These are phyloP conservation scores for Noctilio leporinus DNA, from an alignment of 2,113 vertebrate species.

Conservation along the genomic window DNA sequence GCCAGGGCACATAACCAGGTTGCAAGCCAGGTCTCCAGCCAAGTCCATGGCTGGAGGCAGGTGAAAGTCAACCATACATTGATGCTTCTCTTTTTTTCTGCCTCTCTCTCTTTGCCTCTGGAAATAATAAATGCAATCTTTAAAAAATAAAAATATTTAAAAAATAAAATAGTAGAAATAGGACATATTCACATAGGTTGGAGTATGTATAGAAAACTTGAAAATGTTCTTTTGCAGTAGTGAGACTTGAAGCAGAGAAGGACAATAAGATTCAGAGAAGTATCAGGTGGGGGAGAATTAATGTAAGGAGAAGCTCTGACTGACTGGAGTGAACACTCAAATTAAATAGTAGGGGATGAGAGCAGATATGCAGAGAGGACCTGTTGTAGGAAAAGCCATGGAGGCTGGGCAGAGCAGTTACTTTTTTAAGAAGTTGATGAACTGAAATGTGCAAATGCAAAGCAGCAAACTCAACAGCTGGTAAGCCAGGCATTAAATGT, in stretches of 20 bases:
- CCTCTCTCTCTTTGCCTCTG: too few species aligned
- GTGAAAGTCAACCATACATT: too few species aligned
- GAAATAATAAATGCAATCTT: too few species aligned
- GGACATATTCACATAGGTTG: not conserved
- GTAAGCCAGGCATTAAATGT: not conserved
- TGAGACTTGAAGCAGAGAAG: not conserved
- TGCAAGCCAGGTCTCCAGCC: too few species aligned
- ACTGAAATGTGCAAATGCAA: not conserved
- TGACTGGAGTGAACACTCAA: too few species aligned
- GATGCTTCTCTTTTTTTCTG: too few species aligned
- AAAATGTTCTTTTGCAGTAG: not conserved
- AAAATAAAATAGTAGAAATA: not conserved
- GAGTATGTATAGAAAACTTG: not conserved
- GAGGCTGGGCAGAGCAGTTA: not conserved
- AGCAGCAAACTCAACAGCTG: not conserved
- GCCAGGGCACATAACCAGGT: too few species aligned
- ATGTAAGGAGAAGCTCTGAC: not conserved
- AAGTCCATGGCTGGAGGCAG: too few species aligned
- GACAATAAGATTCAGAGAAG: not conserved
- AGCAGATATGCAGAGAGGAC: not conserved
- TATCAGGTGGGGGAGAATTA: not conserved
- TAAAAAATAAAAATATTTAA: not conserved
- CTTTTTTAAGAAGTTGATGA: not conserved
- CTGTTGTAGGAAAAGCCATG: not conserved
- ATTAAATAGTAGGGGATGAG: not conserved